Evolutionary conservation across 2,888 invertebrate species (phyloP), one percentile per base, ranked within the genome.

Genomic region (Ferrisia virgata): DNA sequence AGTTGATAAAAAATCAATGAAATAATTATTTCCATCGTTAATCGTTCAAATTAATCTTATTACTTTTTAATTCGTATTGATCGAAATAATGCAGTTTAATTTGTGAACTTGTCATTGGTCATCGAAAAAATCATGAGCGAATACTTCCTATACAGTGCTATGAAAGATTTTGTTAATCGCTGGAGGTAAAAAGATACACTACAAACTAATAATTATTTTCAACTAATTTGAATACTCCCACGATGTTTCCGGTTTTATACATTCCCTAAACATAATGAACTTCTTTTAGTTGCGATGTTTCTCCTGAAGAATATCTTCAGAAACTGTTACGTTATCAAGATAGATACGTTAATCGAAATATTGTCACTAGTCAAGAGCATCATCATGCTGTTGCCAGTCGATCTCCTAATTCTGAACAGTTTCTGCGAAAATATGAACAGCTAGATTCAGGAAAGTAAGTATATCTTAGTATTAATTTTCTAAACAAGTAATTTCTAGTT

Each of bases 391-490:
- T 82, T 13, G 82, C 82, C 39, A 82, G 31, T 43, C 82, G 82
- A 40, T 64, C 64, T 40, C 82, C 82, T 15, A 69, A 64, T 39
- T 31, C 82, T 9, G 82, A 82, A 8, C 69, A 69, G 18, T 82
- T 82, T 72, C 33, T 82, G 22, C 39, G 72, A 11, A 82, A 82
- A 82, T 82, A 82, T 39, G 69, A 13, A 1, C 72, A 82, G 28
- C n/a, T 82, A 5, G 82, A 82, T 31, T 82, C 82, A 13, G 82
- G 82, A 69, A 82, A 72, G 82, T 82, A 9, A 9, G 81, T 28
- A 40, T 8, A 22, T 2, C 8, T 18, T 53, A 8, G 6, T 53
- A 22, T 53, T 9, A 18, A 15, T 6, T 8, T 53, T 8, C 22
- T 18, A 1, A 22, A 9, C 13, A 1, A 53, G n/a, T n/a, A n/a